These are phyloP conservation scores for Melanerpes formicivorus DNA, from an alignment of 2,113 vertebrate genomes.

Conservation along the genomic window DNA sequence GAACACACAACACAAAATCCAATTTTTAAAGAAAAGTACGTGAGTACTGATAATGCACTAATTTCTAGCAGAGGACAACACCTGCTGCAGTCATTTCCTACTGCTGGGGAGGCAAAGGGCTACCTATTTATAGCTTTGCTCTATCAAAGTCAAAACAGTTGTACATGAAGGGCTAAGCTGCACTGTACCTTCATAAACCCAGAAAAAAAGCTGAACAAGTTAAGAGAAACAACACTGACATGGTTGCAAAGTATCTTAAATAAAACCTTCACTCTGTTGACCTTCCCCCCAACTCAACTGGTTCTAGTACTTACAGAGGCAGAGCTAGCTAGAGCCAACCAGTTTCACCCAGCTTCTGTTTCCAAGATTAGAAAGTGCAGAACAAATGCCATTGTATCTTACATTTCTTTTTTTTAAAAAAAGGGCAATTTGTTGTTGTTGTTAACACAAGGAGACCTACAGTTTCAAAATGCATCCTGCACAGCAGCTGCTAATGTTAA, in stretches of 20 bases:
- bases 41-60: background rate
- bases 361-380: constrained; percentile 18
- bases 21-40: background rate
- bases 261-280: background rate
- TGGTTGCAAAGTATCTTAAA: background rate
- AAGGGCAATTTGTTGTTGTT: background rate
- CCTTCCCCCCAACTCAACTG: background rate
- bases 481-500: background rate
- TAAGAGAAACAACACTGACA: background rate
- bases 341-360: constrained; percentile 22
- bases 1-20: background rate
- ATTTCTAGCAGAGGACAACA: constrained; percentile 39
- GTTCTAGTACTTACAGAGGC: background rate
- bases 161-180: background rate
- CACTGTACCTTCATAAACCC: background rate
- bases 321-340: background rate
- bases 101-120: background rate
- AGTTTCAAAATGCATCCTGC: background rate
- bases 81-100: constrained; percentile 58
- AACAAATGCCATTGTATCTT: constrained; percentile 18
- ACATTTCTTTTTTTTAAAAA: background rate
- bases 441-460: background rate
- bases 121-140: constrained; percentile 39
- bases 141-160: background rate
- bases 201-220: constrained; percentile 4